Evolutionary conservation across 2,888 invertebrate species (phyloP).

Genomic region (Synanthedon andrenaeformis): DNA sequence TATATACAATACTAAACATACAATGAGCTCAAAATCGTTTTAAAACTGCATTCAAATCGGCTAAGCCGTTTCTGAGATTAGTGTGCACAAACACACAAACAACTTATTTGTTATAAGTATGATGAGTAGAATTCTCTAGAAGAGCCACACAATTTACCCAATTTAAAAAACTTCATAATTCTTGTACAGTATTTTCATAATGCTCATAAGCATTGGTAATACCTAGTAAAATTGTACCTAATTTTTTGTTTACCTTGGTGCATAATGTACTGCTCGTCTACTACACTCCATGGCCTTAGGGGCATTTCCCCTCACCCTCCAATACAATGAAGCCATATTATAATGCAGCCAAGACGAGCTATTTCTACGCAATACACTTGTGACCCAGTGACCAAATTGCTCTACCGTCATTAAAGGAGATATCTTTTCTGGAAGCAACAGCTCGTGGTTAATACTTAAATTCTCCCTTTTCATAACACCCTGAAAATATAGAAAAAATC

Average conservation of each 20-base stretch:
- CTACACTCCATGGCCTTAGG: conserved; percentile 85
- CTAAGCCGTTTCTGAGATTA: no score
- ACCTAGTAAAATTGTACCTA: no score
- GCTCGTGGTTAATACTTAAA: conserved; percentile 34
- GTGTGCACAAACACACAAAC: no score
- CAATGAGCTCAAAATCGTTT: no score
- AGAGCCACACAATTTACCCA: no score
- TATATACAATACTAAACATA: no score
- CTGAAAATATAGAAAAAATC: conserved; percentile 22
- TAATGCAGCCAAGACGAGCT: conserved; percentile 83
- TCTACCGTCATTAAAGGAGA: conserved; percentile 38
- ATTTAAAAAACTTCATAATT: no score
- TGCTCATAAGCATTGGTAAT: no score
- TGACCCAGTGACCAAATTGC: conserved; percentile 73
- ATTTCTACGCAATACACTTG: conserved; percentile 73
- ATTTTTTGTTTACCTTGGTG: conserved; percentile 70
- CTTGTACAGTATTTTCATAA: no score
- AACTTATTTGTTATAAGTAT: not conserved
- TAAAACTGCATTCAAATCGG: no score
- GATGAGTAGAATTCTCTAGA: no score
- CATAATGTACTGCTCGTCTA: conserved; percentile 79
- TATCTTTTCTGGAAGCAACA: conserved; percentile 28
- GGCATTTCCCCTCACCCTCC: conserved; percentile 80
- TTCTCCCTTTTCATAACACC: conserved; percentile 43
- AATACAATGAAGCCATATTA: conserved; percentile 83